Evolutionary conservation across 2,113 vertebrate genomes (phyloP).

Genomic region (Patagioenas fasciata): DNA sequence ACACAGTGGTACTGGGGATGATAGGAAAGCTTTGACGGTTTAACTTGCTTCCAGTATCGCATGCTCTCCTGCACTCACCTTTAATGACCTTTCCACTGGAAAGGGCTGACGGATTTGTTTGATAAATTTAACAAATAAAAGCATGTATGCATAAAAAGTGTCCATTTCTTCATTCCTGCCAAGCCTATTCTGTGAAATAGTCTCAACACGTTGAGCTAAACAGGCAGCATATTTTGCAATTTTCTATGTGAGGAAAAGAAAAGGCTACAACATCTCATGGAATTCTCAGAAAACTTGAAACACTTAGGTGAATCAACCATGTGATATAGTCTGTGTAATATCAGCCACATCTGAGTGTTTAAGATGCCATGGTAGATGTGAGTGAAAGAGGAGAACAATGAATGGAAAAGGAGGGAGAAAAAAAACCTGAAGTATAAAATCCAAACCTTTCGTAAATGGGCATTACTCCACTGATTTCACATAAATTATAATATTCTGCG

Average conservation of each 20-base stretch:
- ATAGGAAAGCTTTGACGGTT: background rate
- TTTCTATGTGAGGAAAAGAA: background rate
- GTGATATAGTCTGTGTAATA: background rate
- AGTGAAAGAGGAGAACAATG: background rate
- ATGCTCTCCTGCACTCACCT: accelerated
- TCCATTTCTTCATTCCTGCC: background rate
- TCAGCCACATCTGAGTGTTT: background rate
- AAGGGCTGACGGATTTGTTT: background rate
- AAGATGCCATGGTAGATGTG: background rate
- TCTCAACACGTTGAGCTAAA: background rate
- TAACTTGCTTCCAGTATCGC: background rate
- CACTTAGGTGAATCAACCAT: background rate
- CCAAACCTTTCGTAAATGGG: background rate
- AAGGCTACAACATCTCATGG: background rate
- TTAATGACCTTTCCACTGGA: background rate
- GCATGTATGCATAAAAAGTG: background rate
- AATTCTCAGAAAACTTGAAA: background rate
- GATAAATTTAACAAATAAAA: background rate
- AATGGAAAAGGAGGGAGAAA: background rate
- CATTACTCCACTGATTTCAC: background rate
- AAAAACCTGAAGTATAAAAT: background rate
- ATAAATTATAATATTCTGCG: background rate
- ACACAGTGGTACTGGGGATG: background rate
- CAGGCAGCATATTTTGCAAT: background rate
- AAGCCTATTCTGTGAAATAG: background rate